Evolutionary conservation across 2,797 vertebrate species (phyloP).

Genomic region (Enteromius trimaculatus): DNA sequence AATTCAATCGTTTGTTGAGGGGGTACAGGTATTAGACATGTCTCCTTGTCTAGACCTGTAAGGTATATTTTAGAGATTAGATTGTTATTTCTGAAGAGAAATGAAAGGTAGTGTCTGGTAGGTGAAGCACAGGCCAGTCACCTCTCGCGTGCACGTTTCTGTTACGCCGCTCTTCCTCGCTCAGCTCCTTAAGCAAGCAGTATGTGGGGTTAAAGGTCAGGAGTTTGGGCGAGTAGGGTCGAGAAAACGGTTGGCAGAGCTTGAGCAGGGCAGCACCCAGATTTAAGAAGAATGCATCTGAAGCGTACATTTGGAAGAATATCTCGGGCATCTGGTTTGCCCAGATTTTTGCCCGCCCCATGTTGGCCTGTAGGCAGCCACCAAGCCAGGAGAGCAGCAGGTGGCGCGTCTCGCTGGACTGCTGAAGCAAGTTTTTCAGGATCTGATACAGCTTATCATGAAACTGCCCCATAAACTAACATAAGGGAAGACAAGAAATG

Average conservation of each 20-base stretch:
- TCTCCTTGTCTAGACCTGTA: constrained; percentile 95
- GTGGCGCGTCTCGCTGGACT: constrained; percentile 92
- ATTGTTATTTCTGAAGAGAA: neutral
- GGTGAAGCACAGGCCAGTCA: constrained; percentile 58
- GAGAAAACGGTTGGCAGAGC: constrained; percentile 98
- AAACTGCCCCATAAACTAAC: constrained; percentile 94
- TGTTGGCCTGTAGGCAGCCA: constrained; percentile 92
- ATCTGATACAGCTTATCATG: constrained; percentile 96
- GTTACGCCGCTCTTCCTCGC: constrained; percentile 89
- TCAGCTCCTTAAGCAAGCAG: constrained; percentile 91
- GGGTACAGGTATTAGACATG: constrained; percentile 87
- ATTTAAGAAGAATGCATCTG: constrained; percentile 96
- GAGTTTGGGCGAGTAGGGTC: constrained; percentile 87
- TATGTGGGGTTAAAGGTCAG: constrained; percentile 97
- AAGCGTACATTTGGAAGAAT: constrained; percentile 96
- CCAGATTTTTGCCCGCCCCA: constrained; percentile 96
- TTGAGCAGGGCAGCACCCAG: constrained; percentile 91
- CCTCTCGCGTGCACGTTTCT: constrained; percentile 94
- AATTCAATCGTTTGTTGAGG: constrained; percentile 85
- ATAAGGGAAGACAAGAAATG: constrained; percentile 43
- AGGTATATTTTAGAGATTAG: neutral
- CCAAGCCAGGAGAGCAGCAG: constrained; percentile 94
- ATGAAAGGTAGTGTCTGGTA: constrained; percentile 11
- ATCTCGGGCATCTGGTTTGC: constrained; percentile 99
- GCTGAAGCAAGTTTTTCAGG: constrained; percentile 92